Conservation (phyloP, 2,113 vertebrate species). For the Lophius piscatorius region DNA sequence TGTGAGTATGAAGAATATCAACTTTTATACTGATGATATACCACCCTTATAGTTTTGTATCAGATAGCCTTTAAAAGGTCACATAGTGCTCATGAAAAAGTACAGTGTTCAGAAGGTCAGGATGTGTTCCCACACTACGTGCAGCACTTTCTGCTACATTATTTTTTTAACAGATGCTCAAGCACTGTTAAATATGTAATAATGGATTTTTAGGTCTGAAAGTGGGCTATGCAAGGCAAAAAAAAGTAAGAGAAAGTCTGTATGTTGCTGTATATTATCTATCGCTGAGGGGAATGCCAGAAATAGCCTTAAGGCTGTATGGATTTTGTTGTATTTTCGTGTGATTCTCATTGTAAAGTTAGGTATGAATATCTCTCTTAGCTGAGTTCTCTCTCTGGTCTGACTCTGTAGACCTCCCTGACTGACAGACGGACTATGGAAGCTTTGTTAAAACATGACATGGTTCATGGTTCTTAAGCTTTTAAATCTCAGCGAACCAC, state of each 20-base stretch:
- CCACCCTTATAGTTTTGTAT: too few species aligned
- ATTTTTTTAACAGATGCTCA: constrained; percentile 34
- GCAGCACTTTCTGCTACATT: constrained; percentile 8
- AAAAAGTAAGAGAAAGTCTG: neutral
- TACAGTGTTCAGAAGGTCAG: constrained; percentile 43
- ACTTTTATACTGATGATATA: too few species aligned
- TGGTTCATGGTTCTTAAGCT: constrained; percentile 63
- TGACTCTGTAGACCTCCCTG: constrained; percentile 51
- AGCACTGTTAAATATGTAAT: constrained; percentile 45
- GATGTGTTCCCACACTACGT: constrained; percentile 19
- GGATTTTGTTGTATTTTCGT: constrained; percentile 30
- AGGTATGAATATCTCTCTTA: constrained; percentile 32
- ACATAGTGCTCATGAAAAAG: constrained; percentile 18
- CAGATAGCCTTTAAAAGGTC: constrained; percentile 16
- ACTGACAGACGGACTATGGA: constrained; percentile 53
- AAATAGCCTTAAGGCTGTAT: constrained; percentile 16
- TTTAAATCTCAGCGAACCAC: constrained; percentile 61
- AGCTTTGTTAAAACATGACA: constrained; percentile 69
- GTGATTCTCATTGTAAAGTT: constrained; percentile 29
- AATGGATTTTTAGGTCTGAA: constrained; percentile 28
- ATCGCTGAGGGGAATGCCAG: constrained; percentile 20
- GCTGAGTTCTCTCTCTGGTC: constrained; percentile 47
- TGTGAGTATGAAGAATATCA: too few species aligned
- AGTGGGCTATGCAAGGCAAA: constrained; percentile 14
- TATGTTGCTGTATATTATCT: constrained; percentile 13